Percentiles rank a stretch among this genome's conserved stretches.
phyloP scores from a whole-genome alignment of 2,113 vertebrate genomes.

The Nycticorax nycticorax region DNA sequence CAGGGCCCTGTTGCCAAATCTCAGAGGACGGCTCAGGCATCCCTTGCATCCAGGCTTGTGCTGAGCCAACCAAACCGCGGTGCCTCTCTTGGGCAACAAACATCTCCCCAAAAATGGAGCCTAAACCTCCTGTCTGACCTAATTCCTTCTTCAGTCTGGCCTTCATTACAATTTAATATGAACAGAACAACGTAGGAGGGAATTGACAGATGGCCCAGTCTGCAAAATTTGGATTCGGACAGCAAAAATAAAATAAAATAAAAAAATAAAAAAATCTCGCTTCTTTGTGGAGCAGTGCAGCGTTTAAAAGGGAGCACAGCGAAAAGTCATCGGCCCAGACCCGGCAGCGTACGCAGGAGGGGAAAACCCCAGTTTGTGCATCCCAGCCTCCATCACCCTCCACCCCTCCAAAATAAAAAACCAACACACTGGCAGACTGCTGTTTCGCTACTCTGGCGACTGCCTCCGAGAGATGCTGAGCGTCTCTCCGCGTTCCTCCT shows the following conservation, averaged over 20 bases:
- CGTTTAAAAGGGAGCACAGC: neutral
- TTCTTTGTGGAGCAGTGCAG: neutral
- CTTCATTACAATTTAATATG: constrained; percentile 58
- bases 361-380: neutral
- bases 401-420: neutral
- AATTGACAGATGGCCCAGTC: constrained; percentile 65
- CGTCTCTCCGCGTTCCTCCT: neutral
- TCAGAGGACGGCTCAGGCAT: constrained; percentile 13
- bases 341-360: neutral
- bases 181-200: constrained; percentile 62
- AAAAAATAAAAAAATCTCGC: neutral
- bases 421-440: neutral
- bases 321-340: neutral
- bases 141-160: constrained; percentile 61
- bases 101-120: constrained; percentile 34
- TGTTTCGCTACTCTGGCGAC: rapidly evolving
- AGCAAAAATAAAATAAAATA: neutral
- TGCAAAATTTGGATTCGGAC: constrained; percentile 59
- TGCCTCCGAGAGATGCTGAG: neutral
- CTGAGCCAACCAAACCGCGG: neutral
- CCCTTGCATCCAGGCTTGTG: neutral
- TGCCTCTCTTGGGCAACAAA: constrained; percentile 32
- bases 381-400: neutral
- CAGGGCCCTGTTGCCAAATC: neutral
- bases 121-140: constrained; percentile 56